Percentiles rank a stretch among this genome's conserved stretches.
Evolutionary conservation across 1,140 invertebrate species (phyloP).

Genomic region (Pachypsylla venusta): DNA sequence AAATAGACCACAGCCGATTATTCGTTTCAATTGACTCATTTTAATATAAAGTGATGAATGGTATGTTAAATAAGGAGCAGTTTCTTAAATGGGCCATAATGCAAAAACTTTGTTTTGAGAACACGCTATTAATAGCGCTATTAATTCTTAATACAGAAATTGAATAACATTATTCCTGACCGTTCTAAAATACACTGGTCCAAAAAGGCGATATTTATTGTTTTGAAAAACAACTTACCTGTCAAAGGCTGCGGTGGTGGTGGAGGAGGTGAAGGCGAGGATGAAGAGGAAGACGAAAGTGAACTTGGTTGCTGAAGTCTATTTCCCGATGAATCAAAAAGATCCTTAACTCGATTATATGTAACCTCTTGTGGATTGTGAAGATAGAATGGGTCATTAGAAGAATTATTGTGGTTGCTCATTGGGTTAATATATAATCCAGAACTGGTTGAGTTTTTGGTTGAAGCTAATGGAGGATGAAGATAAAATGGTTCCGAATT

Average conservation of each 20-base stretch:
- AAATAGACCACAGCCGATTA: too few relatives aligned
- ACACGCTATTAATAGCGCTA: too few relatives aligned
- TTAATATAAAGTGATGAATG: too few relatives aligned
- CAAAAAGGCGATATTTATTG: too few relatives aligned
- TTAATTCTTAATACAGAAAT: too few relatives aligned
- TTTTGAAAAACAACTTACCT: neutral
- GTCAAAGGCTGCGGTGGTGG: constrained; percentile 30
- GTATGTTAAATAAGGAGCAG: too few relatives aligned
- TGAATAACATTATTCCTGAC: too few relatives aligned
- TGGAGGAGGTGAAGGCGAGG: constrained; percentile 12
- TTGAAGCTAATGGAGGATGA: constrained; percentile 40
- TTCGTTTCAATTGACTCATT: too few relatives aligned
- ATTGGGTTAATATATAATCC: constrained; percentile 68
- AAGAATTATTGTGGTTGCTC: constrained; percentile 32
- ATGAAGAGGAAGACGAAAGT: constrained; percentile 20
- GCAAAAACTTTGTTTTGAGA: too few relatives aligned
- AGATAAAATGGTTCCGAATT: constrained; percentile 51
- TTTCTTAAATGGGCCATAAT: too few relatives aligned
- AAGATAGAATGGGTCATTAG: constrained; percentile 61
- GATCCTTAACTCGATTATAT: constrained; percentile 58
- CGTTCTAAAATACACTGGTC: neutral
- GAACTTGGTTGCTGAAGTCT: constrained; percentile 17
- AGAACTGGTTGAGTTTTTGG: constrained; percentile 19
- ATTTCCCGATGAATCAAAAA: constrained; percentile 41
- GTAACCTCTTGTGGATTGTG: constrained; percentile 55